Percentiles rank a stretch among this genome's conserved stretches.
phyloP scores from a whole-genome alignment of 2,888 invertebrate genomes.

The Cataglyphis albicans region DNA sequence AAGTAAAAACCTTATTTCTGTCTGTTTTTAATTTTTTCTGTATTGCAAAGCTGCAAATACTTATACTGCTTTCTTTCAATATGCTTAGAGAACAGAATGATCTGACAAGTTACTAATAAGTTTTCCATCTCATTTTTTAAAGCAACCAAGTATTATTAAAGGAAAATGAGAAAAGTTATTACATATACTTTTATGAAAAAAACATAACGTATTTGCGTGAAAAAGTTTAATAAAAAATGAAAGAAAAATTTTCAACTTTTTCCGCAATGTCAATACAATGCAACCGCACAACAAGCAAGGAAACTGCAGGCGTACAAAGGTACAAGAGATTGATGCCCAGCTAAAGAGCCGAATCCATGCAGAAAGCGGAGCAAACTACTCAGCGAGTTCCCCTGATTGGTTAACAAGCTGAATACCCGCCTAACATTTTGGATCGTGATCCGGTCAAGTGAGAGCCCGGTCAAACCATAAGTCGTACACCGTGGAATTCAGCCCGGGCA shows the following conservation, averaged over 20 bases:
- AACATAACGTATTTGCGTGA: neutral
- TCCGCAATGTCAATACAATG: conserved; percentile 8
- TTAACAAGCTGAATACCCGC: conserved; percentile 73
- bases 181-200: conserved; percentile 2
- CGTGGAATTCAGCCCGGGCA: conserved; percentile 53
- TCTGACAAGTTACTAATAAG: neutral
- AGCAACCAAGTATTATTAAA: conserved; percentile 12
- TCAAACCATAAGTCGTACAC: conserved; percentile 45
- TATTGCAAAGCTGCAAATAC: neutral
- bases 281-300: conserved; percentile 31
- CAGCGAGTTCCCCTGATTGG: conserved; percentile 73
- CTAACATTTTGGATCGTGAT: conserved; percentile 60
- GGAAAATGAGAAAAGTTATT: conserved; percentile 1
- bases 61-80: neutral
- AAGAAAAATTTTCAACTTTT: neutral
- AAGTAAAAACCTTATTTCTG: conserved; percentile 2
- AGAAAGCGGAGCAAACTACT: conserved; percentile 71
- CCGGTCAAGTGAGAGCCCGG: conserved; percentile 17
- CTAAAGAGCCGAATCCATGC: conserved; percentile 67
- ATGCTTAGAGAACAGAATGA: conserved; percentile 3
- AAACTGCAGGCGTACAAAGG: conserved; percentile 59
- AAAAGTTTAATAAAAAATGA: conserved; percentile 33
- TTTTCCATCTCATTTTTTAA: neutral
- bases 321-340: conserved; percentile 54
- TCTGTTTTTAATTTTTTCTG: conserved; percentile 8